phyloP scores from a whole-genome alignment of 2,113 vertebrate genomes.

The Myocastor coypus region DNA sequence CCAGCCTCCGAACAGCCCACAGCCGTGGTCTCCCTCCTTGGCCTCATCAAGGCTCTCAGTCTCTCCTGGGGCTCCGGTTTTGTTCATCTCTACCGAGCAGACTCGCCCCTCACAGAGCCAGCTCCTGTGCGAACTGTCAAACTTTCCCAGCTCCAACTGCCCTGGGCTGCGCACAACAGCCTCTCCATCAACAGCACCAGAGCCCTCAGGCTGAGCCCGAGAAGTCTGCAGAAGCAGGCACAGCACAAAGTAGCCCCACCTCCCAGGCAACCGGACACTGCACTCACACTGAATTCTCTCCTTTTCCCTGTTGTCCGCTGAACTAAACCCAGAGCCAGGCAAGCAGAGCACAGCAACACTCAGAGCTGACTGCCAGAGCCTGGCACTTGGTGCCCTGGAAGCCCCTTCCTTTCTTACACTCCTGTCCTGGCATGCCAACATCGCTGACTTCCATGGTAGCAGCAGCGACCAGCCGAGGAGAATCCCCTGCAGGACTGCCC shows the following conservation, averaged over 20 bases:
- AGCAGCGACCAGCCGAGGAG: neutral
- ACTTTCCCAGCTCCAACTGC: constrained; percentile 71
- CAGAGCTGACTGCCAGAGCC: neutral
- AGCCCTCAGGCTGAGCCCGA: neutral
- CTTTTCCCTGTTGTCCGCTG: neutral
- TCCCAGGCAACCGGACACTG: neutral
- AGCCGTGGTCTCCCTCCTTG: constrained; percentile 6
- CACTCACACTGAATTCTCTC: neutral
- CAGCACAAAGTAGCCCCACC: neutral
- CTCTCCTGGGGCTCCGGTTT: neutral
- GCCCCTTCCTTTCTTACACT: neutral
- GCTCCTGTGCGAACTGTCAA: constrained; percentile 63
- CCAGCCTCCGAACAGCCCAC: constrained; percentile 21
- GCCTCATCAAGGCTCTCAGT: neutral
- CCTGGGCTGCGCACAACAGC: neutral
- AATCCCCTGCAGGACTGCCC: neutral
- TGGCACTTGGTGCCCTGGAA: neutral
- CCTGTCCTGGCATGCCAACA: neutral
- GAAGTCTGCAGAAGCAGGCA: neutral
- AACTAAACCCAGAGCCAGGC: constrained; percentile 44
- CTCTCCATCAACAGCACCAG: constrained; percentile 23
- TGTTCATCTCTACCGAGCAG: neutral
- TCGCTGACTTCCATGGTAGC: neutral
- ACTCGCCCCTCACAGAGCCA: neutral
- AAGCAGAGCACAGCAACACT: constrained; percentile 48